Evolutionary conservation across 2,797 vertebrate genomes (phyloP), one percentile per base, ranked within the genome.

Genomic region (Coregonus ussuriensis): DNA sequence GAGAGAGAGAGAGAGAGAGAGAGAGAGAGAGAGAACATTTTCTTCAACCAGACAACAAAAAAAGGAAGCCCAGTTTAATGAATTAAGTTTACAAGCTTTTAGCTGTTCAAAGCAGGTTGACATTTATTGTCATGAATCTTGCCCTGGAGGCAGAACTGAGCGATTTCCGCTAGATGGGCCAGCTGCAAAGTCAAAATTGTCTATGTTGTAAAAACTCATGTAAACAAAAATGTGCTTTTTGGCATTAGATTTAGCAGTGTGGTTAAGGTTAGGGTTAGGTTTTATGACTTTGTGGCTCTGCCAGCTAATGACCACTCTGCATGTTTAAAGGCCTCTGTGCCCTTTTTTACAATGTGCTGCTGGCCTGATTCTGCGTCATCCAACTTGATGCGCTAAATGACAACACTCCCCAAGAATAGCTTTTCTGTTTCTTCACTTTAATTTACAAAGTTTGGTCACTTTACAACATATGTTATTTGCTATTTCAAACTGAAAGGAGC

Each of bases 401-500:
- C 73, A 80, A 73, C 56, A 4, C 11, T 66, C 52, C 18, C 18
- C 18, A 59, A 70, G 72, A 76, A 75, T 16, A 65, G 33, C 35
- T 59, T 63, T 54, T 72, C 69, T 25, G 41, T 47, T 47, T 47
- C 41, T 47, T 47, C 41, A 47, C 41, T 47, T 47, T 47, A 3
- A 11, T 47, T 33, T 75, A 25, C 67, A 66, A 3, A 25, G 68
- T 74, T 84, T 75, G 80, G 56, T 74, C 77, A 41, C 67, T 41
- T 76, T 18, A 52, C 51, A 59, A n/a, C 33, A 76, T 71, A 13
- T 78, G 69, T 9, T 71, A 33, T 54, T 74, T 80, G 41, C 77
- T 76, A 31, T 59, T 70, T 54, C 11, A 25, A 75, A 79, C 75
- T 71, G 73, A 78, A 59, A 59, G 16, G 6, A 79, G 83, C 80